These are phyloP conservation scores for Botrylloides violaceus DNA, from an alignment of 23 tunicate genomes.

Conservation along the genomic window DNA sequence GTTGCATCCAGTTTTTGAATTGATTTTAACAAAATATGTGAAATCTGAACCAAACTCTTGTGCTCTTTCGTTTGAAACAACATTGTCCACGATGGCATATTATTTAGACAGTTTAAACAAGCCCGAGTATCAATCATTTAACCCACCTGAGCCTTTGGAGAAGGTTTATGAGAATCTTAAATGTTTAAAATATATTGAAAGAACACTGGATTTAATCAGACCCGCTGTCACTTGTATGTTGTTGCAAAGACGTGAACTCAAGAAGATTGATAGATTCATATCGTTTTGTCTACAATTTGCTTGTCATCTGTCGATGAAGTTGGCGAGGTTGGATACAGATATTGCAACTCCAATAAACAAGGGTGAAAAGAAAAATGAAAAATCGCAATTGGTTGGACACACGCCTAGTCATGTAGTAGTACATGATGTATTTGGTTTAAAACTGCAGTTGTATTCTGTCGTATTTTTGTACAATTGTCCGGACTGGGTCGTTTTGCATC, in stretches of 20 bases:
- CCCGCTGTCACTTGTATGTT: not conserved
- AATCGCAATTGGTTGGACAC: not conserved
- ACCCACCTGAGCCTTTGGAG: not conserved
- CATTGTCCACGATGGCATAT: conserved; percentile 32
- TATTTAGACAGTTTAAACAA: conserved; percentile 52
- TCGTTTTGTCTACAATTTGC: not conserved
- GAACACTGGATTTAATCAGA: not conserved
- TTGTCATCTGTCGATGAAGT: conserved; percentile 8
- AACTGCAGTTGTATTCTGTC: not conserved
- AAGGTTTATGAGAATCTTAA: conserved; percentile 1
- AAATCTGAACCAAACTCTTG: not conserved
- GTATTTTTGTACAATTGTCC: not conserved
- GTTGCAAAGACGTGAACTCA: not conserved
- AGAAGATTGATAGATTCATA: not conserved
- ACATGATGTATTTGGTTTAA: not conserved
- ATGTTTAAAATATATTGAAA: not conserved
- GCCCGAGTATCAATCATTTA: conserved; percentile 35
- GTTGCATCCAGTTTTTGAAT: conserved; percentile 39
- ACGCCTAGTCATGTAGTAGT: not conserved
- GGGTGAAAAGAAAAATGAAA: not conserved
- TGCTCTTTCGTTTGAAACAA: conserved; percentile 11
- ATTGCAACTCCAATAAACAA: not conserved
- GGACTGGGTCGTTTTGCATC: conserved; percentile 4
- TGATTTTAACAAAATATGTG: conserved; percentile 1
- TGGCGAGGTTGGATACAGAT: not conserved